Evolutionary conservation across 1,140 invertebrate species (phyloP), one percentile per base, ranked within the genome.

Genomic region (Hycleus cichorii): DNA sequence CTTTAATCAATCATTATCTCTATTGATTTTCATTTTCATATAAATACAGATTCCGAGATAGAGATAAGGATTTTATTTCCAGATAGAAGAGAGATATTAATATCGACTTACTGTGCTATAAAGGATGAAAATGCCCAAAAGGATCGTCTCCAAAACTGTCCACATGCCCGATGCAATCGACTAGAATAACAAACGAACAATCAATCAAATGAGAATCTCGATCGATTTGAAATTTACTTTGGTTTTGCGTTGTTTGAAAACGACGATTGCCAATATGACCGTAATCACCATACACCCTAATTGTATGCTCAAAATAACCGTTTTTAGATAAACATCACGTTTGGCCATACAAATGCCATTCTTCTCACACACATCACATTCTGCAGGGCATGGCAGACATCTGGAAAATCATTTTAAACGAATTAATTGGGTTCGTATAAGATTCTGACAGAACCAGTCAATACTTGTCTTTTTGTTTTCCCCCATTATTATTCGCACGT

Each of bases 61-160:
- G 32, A 32, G 32, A 32, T 7, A 32, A 32, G 32, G 4, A 7
- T 32, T 4, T 32, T 32, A 32, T 32, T 32, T 7, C 18, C 18
- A 18, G 18, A 18, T 18, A 18, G 18, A 18, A 18, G 32, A 32
- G 32, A 32, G 7, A 39, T 8, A 56, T 47, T 39, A 44, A 56
- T 18, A 32, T 24, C 10, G 62, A 79, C 88, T 85, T 80, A 93
- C 91, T 69, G 90, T 90, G 58, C 82, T 80, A 76, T 94, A 93
- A 63, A 94, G 83, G 63, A 94, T 78, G 64, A 91, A 79, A 60
- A 90, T 88, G 65, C 92, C 92, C 18, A 93, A 68, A 46, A 95
- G 76, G 58, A 94, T 86, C 32, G 88, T 88, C 77, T 95, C 91
- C 69, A 94, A 76, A 54, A 95, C 83, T 38, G 90, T 87, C 92